Percentiles rank a stretch among this genome's conserved stretches.
These are phyloP conservation scores for Mellilla xanthometata DNA, from an alignment of 2,888 invertebrate genomes.

Conservation along the genomic window DNA sequence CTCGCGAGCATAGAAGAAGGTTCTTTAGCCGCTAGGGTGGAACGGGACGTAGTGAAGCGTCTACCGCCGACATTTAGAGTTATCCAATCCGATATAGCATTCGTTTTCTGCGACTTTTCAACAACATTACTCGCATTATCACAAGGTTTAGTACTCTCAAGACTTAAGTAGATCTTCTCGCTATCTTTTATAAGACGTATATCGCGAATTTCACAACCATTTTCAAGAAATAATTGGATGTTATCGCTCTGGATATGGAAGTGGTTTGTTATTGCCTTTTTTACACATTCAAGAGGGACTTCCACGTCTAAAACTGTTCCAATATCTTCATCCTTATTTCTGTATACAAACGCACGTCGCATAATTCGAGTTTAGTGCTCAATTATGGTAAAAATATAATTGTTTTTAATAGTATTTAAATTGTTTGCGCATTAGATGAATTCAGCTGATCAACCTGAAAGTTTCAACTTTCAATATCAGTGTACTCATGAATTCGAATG, in stretches of 20 bases:
- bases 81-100: constrained; percentile 88
- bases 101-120: no score
- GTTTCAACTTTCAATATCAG: no score
- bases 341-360: constrained; percentile 80
- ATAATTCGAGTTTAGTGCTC: constrained; percentile 51
- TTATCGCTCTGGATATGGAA: constrained; percentile 73
- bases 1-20: constrained; percentile 96
- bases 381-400: no score
- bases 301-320: constrained; percentile 80
- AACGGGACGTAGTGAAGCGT: constrained; percentile 71
- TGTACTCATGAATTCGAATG: no score
- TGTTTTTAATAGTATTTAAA: no score
- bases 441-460: no score
- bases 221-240: constrained; percentile 84
- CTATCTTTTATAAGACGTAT: constrained; percentile 86
- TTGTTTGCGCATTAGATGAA: no score
- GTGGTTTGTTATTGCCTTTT: constrained; percentile 44
- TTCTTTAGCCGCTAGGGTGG: constrained; percentile 87
- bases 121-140: constrained; percentile 26
- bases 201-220: constrained; percentile 89
- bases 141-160: constrained; percentile 30
- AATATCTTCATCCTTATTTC: constrained; percentile 71
- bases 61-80: constrained; percentile 92
- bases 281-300: constrained; percentile 81
- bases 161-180: constrained; percentile 86